A percentile compares a stretch with the other conserved stretches of the same genome.
Evolutionary conservation across 2,888 invertebrate genomes (phyloP).

Genomic region (Coelogynopora nodosa): DNA sequence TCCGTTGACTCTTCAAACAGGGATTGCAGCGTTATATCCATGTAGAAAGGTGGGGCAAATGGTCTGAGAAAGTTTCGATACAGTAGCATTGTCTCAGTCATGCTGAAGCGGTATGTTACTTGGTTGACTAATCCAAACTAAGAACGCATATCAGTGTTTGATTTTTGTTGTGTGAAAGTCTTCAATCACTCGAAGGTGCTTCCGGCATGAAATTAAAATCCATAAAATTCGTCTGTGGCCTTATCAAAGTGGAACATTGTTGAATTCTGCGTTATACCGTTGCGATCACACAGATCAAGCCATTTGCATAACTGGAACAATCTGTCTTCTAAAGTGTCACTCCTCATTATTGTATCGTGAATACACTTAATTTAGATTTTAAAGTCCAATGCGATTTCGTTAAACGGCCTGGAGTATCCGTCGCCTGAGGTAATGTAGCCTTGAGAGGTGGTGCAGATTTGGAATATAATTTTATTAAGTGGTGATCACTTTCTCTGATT

Average conservation of each 20-base stretch:
- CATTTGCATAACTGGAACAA: constrained; percentile 49
- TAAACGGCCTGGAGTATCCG: constrained; percentile 26
- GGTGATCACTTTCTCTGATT: constrained; percentile 46
- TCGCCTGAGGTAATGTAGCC: constrained; percentile 37
- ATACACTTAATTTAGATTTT: constrained; percentile 39
- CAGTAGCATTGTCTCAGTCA: constrained; percentile 47
- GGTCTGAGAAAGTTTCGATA: constrained; percentile 48
- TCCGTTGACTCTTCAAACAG: constrained; percentile 47
- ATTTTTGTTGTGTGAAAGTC: constrained; percentile 34
- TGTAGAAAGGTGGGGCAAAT: constrained; percentile 39
- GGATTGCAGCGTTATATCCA: constrained; percentile 46
- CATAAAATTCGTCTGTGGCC: constrained; percentile 47
- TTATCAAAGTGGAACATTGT: constrained; percentile 47
- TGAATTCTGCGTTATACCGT: constrained; percentile 48
- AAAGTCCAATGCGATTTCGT: constrained; percentile 25
- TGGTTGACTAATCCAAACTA: constrained; percentile 50
- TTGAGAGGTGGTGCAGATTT: background rate
- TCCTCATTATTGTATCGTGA: constrained; percentile 49
- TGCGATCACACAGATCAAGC: constrained; percentile 45
- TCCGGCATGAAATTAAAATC: constrained; percentile 47
- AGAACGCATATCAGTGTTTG: constrained; percentile 42
- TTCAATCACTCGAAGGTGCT: constrained; percentile 48
- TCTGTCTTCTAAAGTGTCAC: constrained; percentile 46
- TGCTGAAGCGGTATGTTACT: constrained; percentile 49
- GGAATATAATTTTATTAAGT: constrained; percentile 49